phyloP scores from a whole-genome alignment of 2,797 vertebrate genomes.

The Otolemur crassicaudatus region DNA sequence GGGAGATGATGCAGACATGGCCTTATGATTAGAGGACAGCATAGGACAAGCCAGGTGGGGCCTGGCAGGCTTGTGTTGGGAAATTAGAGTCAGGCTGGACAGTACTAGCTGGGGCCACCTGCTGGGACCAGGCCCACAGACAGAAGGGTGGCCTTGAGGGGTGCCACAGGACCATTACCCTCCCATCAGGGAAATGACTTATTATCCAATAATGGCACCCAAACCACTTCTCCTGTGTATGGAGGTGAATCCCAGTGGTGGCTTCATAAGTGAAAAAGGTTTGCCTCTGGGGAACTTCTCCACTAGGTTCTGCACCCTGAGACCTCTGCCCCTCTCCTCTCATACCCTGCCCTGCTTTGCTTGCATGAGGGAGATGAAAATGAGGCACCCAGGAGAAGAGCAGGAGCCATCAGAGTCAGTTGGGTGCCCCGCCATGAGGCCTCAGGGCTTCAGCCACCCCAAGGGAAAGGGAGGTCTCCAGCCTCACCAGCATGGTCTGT shows the following conservation, averaged over 20 bases:
- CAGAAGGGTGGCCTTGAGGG: not conserved
- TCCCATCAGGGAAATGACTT: no score
- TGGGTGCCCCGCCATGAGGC: not conserved
- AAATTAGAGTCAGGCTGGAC: not conserved
- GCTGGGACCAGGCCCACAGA: not conserved
- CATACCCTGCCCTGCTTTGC: not conserved
- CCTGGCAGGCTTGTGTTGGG: no score
- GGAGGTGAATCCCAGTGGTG: not conserved
- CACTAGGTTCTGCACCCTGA: not conserved
- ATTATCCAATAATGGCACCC: not conserved
- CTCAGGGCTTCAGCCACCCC: not conserved
- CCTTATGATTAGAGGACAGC: not conserved
- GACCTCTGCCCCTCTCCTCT: accelerated
- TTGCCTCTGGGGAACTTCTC: no score
- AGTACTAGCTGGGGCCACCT: not conserved
- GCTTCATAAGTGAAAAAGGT: not conserved
- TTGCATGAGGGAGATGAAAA: no score
- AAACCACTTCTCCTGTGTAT: not conserved
- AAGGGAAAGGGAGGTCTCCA: not conserved
- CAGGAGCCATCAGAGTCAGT: not conserved
- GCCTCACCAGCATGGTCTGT: accelerated
- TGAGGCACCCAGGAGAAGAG: accelerated
- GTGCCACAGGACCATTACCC: not conserved
- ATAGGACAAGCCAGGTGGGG: not conserved
- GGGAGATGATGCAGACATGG: not conserved